These are phyloP conservation scores for Augochlorella aurata DNA, from an alignment of 2,888 invertebrate genomes.

Conservation along the genomic window DNA sequence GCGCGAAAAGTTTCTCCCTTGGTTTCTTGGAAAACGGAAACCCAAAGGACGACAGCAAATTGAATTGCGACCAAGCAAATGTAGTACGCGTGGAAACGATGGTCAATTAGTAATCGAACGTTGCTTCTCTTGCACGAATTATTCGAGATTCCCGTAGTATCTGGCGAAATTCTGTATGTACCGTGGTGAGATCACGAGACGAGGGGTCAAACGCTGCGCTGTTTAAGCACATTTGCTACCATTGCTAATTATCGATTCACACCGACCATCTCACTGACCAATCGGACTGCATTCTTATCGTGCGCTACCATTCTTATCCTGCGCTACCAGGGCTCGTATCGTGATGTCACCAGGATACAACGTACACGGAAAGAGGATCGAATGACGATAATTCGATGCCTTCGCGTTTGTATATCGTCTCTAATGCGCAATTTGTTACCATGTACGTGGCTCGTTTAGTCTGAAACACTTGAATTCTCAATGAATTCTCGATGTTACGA, in stretches of 20 bases:
- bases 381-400: neutral
- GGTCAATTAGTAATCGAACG: constrained; percentile 29
- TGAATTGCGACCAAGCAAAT: constrained; percentile 45
- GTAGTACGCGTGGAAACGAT: constrained; percentile 40
- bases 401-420: neutral
- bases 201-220: no score
- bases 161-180: neutral
- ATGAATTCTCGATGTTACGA: neutral
- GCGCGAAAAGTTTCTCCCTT: neutral
- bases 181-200: no score
- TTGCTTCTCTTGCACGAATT: constrained; percentile 27
- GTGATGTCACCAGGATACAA: neutral
- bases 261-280: no score
- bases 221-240: no score
- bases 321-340: no score
- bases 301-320: no score
- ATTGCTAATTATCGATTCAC: no score
- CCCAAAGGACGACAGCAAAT: constrained; percentile 22
- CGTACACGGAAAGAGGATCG: neutral
- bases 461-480: neutral
- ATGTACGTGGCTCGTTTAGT: neutral
- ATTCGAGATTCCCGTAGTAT: constrained; percentile 2
- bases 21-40: constrained; percentile 10
- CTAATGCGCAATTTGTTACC: neutral
- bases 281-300: no score